Evolutionary conservation across 2,113 vertebrate species (phyloP).

Genomic region (Heptranchias perlo): DNA sequence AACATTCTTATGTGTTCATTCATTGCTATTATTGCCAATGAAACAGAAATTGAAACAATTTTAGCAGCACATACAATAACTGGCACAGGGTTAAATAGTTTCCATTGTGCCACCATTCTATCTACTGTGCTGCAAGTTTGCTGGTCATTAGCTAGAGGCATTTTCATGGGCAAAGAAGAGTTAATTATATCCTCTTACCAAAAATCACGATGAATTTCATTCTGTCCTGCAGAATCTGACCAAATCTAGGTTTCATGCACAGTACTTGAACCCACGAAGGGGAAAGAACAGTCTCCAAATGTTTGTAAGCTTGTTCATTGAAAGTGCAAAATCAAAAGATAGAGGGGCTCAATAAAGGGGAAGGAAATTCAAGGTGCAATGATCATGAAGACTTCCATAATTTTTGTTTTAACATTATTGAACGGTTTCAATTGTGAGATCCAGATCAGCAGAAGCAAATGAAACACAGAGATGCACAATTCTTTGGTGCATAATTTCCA

Average conservation of each 20-base stretch:
- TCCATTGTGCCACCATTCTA: not conserved
- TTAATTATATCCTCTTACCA: not conserved
- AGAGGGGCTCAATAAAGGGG: not conserved
- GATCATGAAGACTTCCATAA: not conserved
- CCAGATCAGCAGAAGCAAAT: not conserved
- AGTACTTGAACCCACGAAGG: not conserved
- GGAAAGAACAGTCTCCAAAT: not conserved
- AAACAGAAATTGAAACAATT: not conserved
- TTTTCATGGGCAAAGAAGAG: not conserved
- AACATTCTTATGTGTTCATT: not conserved
- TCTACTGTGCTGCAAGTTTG: not conserved
- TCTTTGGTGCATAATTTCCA: not conserved
- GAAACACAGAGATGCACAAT: not conserved
- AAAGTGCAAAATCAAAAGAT: not conserved
- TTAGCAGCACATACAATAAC: not conserved
- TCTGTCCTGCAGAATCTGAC: not conserved
- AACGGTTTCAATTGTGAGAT: not conserved
- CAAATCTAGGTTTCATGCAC: not conserved
- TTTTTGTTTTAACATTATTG: not conserved
- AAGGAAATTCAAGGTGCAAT: not conserved
- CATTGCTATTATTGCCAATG: not conserved
- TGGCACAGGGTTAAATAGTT: not conserved
- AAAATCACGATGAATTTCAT: not conserved
- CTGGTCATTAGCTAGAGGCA: not conserved
- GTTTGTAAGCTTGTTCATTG: not conserved